phyloP scores from a whole-genome alignment of 2,797 vertebrate genomes.

The Squalus acanthias region DNA sequence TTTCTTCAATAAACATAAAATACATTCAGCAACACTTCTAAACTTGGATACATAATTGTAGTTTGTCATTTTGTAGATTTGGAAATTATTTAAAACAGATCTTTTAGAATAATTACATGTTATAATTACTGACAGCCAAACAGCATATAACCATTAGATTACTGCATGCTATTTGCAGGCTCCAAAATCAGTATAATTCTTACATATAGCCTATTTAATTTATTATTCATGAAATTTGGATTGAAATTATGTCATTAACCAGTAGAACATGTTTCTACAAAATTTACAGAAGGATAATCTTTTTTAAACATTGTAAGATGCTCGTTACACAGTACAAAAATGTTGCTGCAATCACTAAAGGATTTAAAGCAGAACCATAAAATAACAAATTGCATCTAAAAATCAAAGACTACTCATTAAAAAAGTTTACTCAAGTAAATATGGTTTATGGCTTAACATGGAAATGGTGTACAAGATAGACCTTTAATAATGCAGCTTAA shows the following conservation, averaged over 20 bases:
- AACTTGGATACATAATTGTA: not conserved
- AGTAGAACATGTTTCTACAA: not conserved
- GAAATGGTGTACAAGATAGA: not conserved
- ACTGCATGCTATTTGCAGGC: not conserved
- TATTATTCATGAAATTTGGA: not conserved
- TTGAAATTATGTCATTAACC: not conserved
- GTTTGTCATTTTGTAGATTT: not conserved
- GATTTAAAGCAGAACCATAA: not conserved
- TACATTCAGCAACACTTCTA: conserved; percentile 1
- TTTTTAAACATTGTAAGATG: not conserved
- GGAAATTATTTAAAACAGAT: not conserved
- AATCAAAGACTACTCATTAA: not conserved
- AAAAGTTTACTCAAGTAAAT: not conserved
- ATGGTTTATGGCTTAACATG: not conserved
- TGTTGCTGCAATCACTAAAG: not conserved
- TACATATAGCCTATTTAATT: not conserved
- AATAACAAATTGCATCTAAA: not conserved
- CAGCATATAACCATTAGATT: not conserved
- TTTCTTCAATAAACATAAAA: not conserved
- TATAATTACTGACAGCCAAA: not conserved
- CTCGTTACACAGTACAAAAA: not conserved
- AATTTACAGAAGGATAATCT: not conserved
- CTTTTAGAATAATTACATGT: not conserved
- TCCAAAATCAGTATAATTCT: not conserved
- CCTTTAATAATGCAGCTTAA: not conserved